A percentile compares a stretch with the other conserved stretches of the same genome.
These are phyloP conservation scores for Campylomormyrus numenius DNA, from an alignment of 2,113 vertebrate species.

Conservation along the genomic window DNA sequence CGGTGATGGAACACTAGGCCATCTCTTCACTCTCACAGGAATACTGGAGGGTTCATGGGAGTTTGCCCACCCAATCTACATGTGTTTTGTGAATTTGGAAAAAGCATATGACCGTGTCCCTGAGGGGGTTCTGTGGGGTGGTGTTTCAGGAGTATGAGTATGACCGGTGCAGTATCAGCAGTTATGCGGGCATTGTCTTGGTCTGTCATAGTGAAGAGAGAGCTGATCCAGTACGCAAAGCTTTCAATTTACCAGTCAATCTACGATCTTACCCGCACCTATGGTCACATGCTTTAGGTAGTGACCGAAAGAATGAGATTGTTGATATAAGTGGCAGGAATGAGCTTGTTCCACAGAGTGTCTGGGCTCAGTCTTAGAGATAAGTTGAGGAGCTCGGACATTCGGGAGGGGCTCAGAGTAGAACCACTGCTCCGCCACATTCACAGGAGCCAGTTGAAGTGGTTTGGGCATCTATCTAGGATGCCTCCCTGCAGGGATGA, in stretches of 20 bases:
- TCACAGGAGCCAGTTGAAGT: background rate
- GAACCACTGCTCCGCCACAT: background rate
- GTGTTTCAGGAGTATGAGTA: too few species aligned
- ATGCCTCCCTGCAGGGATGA: background rate
- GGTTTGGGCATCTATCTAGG: background rate
- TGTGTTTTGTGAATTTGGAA: too few species aligned
- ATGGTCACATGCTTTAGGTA: background rate
- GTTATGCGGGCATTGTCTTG: background rate
- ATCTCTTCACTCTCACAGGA: background rate
- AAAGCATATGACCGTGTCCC: too few species aligned
- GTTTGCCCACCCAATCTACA: too few species aligned
- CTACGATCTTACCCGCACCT: background rate
- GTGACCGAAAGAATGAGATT: background rate
- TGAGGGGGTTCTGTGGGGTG: too few species aligned
- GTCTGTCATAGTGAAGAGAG: background rate
- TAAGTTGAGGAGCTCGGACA: background rate
- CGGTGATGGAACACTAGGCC: background rate
- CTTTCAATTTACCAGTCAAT: background rate
- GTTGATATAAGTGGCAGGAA: background rate
- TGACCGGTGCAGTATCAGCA: background rate
- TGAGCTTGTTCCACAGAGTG: background rate
- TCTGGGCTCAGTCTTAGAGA: background rate
- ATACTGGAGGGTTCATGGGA: background rate
- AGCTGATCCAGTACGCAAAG: background rate
- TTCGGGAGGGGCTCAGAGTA: background rate